These are phyloP conservation scores for Callinectes sapidus DNA, from an alignment of 2,888 invertebrate genomes.

Conservation along the genomic window DNA sequence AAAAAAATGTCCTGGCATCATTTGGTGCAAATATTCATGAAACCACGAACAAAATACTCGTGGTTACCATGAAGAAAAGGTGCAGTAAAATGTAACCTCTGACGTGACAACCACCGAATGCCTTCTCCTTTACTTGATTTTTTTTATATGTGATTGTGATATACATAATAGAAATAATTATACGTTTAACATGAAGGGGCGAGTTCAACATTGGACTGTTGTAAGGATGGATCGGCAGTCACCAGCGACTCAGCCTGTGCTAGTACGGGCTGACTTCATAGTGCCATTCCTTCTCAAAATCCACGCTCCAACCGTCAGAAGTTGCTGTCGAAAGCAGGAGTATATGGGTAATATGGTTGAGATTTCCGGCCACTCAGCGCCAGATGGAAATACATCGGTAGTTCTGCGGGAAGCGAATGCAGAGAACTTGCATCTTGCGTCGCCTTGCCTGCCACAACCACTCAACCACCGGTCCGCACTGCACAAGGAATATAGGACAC, in stretches of 20 bases:
- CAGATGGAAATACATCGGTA: background rate
- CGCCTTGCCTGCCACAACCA: background rate
- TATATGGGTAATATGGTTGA: background rate
- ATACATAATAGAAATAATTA: too few relatives aligned
- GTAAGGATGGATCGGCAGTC: too few relatives aligned
- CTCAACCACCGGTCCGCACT: background rate
- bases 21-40: background rate
- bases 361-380: background rate
- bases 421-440: background rate
- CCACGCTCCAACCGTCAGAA: background rate
- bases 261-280: background rate
- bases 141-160: too few relatives aligned
- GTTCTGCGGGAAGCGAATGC: background rate
- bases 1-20: background rate
- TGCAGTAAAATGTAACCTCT: background rate
- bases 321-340: background rate
- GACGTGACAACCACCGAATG: background rate
- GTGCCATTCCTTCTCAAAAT: background rate
- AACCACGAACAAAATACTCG: background rate
- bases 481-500: background rate
- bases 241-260: background rate
- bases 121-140: too few relatives aligned
- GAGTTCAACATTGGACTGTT: too few relatives aligned
- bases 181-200: too few relatives aligned
- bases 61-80: background rate